phyloP scores from a whole-genome alignment of 2,888 invertebrate species.

The Cerceris ruficornis region DNA sequence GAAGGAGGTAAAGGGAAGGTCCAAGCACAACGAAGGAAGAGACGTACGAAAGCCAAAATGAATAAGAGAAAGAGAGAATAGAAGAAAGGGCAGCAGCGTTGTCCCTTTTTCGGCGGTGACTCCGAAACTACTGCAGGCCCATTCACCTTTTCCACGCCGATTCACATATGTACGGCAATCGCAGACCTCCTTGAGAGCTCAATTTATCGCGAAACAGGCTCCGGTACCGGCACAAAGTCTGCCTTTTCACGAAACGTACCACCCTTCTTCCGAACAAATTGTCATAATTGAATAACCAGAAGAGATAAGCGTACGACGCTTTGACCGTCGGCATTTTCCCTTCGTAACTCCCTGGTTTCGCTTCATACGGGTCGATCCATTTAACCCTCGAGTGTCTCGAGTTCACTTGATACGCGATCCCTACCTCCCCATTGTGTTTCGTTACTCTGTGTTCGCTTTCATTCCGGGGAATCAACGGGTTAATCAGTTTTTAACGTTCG shows the following conservation, averaged over 20 bases:
- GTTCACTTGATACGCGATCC: constrained; percentile 60
- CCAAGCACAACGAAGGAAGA: not conserved
- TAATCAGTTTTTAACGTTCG: constrained; percentile 44
- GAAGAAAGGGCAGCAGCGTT: constrained; percentile 41
- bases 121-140: constrained; percentile 51
- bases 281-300: constrained; percentile 70
- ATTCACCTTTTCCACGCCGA: constrained; percentile 61
- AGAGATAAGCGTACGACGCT: constrained; percentile 65
- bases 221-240: constrained; percentile 45
- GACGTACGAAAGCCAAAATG: constrained; percentile 2
- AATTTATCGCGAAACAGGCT: constrained; percentile 66
- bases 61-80: constrained; percentile 1
- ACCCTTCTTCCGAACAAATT: constrained; percentile 49
- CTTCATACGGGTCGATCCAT: constrained; percentile 64
- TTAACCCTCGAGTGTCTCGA: constrained; percentile 64
- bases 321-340: constrained; percentile 48
- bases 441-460: constrained; percentile 36
- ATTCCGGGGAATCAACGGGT: constrained; percentile 44
- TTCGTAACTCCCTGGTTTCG: constrained; percentile 22
- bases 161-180: constrained; percentile 61
- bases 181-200: constrained; percentile 66
- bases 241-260: constrained; percentile 32
- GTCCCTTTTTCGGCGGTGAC: constrained; percentile 49
- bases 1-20: constrained; percentile 2
- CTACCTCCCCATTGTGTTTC: constrained; percentile 30